phyloP scores from a whole-genome alignment of 2,888 invertebrate species.

The Eilema caniola region DNA sequence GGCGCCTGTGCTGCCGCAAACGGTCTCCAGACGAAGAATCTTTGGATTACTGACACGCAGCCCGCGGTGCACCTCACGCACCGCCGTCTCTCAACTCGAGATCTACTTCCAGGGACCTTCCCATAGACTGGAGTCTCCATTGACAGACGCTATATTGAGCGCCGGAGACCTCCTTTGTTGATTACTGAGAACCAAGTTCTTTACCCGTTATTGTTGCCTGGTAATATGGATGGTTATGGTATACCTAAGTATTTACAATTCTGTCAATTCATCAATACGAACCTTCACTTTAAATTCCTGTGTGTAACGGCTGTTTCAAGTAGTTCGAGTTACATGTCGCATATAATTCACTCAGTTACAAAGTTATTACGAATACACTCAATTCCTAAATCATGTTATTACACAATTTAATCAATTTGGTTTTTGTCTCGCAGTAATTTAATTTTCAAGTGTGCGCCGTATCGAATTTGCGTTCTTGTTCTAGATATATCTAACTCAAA shows the following conservation, averaged over 20 bases:
- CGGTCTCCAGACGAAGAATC: conserved; percentile 87
- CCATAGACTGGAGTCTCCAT: conserved; percentile 85
- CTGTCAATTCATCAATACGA: conserved; percentile 41
- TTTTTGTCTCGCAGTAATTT: not conserved
- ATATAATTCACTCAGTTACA: not conserved
- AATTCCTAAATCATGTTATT: too few species aligned
- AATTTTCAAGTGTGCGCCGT: not conserved
- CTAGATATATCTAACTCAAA: not conserved
- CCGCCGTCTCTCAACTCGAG: conserved; percentile 81
- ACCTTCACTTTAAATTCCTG: conserved; percentile 34
- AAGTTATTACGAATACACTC: too few species aligned
- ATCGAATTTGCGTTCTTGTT: not conserved
- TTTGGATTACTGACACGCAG: conserved; percentile 88
- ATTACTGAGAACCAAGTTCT: conserved; percentile 58
- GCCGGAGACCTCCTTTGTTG: conserved; percentile 70
- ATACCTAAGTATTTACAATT: conserved; percentile 30
- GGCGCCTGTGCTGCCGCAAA: conserved; percentile 88
- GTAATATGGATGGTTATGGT: conserved; percentile 22
- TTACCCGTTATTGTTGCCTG: conserved; percentile 45
- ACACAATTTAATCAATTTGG: not conserved
- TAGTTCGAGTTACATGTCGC: conserved; percentile 28
- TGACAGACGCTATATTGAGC: conserved; percentile 84
- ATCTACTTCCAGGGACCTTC: conserved; percentile 77
- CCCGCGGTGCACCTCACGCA: conserved; percentile 82
- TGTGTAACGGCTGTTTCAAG: conserved; percentile 27